phyloP scores from a whole-genome alignment of 2,797 vertebrate species.

The Tamandua tetradactyla region DNA sequence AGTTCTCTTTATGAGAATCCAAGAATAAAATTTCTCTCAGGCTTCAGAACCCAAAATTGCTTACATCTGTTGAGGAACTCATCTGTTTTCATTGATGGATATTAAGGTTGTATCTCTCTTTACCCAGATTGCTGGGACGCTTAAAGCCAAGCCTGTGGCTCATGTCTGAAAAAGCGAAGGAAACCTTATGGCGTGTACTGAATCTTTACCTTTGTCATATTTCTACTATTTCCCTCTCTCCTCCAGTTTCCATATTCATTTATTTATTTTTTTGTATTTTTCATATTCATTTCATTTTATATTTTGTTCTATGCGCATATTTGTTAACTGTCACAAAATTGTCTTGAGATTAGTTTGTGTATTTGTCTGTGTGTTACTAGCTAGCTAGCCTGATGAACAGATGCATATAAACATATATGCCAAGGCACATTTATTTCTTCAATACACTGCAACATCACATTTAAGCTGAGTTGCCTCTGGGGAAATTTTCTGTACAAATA shows the following conservation, averaged over 20 bases:
- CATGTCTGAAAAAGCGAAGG: background rate
- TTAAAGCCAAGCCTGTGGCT: background rate
- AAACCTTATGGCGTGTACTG: background rate
- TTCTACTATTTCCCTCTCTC: background rate
- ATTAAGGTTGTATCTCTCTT: background rate
- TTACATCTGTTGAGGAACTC: background rate
- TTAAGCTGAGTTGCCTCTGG: background rate
- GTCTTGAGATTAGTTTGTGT: background rate
- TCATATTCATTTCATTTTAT: background rate
- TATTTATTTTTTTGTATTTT: no score
- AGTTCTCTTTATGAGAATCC: background rate
- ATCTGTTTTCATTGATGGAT: background rate
- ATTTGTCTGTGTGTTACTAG: background rate
- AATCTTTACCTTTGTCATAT: background rate
- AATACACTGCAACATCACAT: background rate
- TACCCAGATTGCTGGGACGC: background rate
- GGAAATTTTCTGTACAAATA: constrained; percentile 22
- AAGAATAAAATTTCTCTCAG: background rate
- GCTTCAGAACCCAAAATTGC: background rate
- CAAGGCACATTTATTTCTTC: background rate
- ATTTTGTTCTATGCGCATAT: background rate
- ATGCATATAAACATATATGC: background rate
- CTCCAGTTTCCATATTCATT: background rate
- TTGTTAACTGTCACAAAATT: background rate
- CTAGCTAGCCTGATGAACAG: background rate